Evolutionary conservation across 2,113 vertebrate species (phyloP).

Genomic region (Eleginops maclovinus): DNA sequence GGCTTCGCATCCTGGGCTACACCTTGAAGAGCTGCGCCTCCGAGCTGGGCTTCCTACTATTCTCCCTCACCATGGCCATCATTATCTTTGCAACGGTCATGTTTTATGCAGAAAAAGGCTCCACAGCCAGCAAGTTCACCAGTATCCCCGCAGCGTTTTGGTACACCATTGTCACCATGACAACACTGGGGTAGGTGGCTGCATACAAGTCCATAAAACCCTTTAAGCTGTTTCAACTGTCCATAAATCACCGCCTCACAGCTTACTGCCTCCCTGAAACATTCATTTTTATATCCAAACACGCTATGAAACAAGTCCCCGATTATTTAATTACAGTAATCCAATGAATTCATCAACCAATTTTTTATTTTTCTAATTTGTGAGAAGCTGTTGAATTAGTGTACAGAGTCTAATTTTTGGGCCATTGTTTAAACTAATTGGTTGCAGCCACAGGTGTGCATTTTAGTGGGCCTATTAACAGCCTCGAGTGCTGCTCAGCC

Average conservation of each 20-base stretch:
- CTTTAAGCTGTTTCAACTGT: neutral
- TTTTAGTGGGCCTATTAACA: slow-evolving; percentile 26
- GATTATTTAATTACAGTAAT: neutral
- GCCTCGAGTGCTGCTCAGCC: slow-evolving; percentile 27
- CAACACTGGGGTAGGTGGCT: slow-evolving; percentile 95
- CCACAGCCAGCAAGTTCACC: slow-evolving; percentile 97
- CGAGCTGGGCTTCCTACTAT: slow-evolving; percentile 97
- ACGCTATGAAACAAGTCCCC: neutral
- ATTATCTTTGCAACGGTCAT: slow-evolving; percentile 99
- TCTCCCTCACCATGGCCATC: slow-evolving; percentile 99
- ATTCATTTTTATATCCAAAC: neutral
- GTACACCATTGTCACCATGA: slow-evolving; percentile 99
- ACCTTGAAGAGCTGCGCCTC: slow-evolving; percentile 99
- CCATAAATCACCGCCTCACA: neutral
- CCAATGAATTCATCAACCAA: neutral
- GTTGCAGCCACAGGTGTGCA: slow-evolving; percentile 65
- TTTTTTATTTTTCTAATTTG: neutral
- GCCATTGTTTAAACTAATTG: slow-evolving; percentile 12
- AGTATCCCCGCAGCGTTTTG: slow-evolving; percentile 99
- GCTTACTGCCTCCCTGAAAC: neutral
- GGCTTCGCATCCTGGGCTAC: slow-evolving; percentile 97
- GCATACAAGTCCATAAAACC: slow-evolving; percentile 22
- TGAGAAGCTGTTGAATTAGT: neutral
- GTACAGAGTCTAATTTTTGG: neutral
- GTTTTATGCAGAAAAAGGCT: slow-evolving; percentile 99